Evolutionary conservation across 2,888 invertebrate genomes (phyloP).

Genomic region (Cyclophora albipunctata): DNA sequence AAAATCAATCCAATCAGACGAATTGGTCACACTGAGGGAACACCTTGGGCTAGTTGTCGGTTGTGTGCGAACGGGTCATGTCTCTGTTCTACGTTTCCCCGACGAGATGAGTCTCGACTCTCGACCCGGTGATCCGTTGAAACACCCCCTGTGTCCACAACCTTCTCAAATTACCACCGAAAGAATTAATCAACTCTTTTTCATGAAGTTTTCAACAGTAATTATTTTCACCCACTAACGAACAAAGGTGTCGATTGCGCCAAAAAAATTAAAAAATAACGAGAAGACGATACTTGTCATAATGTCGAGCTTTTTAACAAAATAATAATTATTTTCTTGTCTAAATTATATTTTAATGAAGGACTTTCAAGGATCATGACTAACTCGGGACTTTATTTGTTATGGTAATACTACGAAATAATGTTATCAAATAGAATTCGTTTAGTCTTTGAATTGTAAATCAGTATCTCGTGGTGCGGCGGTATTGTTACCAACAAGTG

Average conservation of each 20-base stretch:
- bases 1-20: slow-evolving; percentile 65
- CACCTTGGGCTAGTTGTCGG: slow-evolving; percentile 3
- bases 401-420: slow-evolving; percentile 2
- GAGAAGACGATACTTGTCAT: slow-evolving; percentile 31
- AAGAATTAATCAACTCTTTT: slow-evolving; percentile 59
- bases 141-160: slow-evolving; percentile 54
- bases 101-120: too few relatives aligned
- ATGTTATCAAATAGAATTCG: background rate
- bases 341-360: too few relatives aligned
- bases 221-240: slow-evolving; percentile 60
- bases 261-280: slow-evolving; percentile 53
- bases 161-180: slow-evolving; percentile 58
- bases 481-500: too few relatives aligned
- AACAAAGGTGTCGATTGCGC: slow-evolving; percentile 60
- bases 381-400: slow-evolving; percentile 5
- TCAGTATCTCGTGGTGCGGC: too few relatives aligned
- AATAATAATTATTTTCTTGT: too few relatives aligned
- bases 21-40: slow-evolving; percentile 53
- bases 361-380: too few relatives aligned
- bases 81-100: too few relatives aligned
- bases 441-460: too few relatives aligned
- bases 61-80: too few relatives aligned
- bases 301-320: slow-evolving; percentile 21
- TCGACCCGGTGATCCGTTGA: slow-evolving; percentile 5
- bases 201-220: slow-evolving; percentile 47